Base-by-base conservation (phyloP, 2,797 vertebrate genomes). In the Alectoris magna region DNA sequence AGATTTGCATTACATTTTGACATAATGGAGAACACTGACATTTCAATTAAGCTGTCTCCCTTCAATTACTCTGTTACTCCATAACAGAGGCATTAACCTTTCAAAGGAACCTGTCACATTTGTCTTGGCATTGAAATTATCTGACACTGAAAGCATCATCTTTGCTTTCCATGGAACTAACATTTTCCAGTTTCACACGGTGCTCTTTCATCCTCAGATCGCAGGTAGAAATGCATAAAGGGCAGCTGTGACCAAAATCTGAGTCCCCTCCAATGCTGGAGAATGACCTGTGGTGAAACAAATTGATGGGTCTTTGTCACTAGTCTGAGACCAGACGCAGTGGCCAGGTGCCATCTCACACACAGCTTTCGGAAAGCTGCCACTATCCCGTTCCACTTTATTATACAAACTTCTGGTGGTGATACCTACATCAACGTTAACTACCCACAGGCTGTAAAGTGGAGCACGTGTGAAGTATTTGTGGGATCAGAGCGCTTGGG, bases 31-130 rank as follows among this genome's bases (percentile, higher is more conserved):
- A 92, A 95, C 4, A 58, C 72, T 96, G 94, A 95, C 94, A 96
- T 96, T 95, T 95, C 96, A 96, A 97, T 96, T 95, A 97, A 97
- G 94, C 55, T 0, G 0, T 83, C 95, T 97, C 78, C 76, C 76
- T 94, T 95, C 94, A 96, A 84, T 93, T 92, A 91, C 87, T 79
- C 93, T 88, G 60, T 74, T 90, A 84, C 85, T 95, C 91, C 2
- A 0, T 86, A 80, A 44, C 87, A 89, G 94, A 93, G 84, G 71
- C 90, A 94, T 96, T 97, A 95, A 96, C 95, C 96, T 96, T 95
- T 94, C 87, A 80, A 77, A 92, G 18, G 85, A 92, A 83, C 84
- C 88, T 72, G 85, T 63, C 94, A 80, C 88, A 74, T 96, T 91
- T 93, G 62, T 93, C 91, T 93, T 92, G 92, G 86, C 94, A 77